phyloP scores from a whole-genome alignment of 2,113 vertebrate genomes.

The Tetrax tetrax region DNA sequence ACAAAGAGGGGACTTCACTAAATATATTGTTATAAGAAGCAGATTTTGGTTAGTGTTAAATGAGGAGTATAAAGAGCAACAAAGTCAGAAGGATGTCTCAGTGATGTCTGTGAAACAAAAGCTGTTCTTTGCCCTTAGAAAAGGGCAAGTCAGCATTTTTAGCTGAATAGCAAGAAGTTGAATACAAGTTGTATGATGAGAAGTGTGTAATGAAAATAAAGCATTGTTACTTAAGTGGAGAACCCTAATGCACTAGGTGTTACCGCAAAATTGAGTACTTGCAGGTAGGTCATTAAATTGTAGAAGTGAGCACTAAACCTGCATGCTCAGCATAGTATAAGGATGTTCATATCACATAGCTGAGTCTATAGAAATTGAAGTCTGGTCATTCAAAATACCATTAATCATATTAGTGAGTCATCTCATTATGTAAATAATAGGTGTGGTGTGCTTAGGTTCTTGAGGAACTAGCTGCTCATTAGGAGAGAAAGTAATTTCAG shows the following conservation, averaged over 20 bases:
- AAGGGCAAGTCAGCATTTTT: not conserved
- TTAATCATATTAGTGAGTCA: not conserved
- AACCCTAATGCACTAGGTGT: not conserved
- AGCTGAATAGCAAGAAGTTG: not conserved
- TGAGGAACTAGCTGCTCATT: not conserved
- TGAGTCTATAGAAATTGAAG: not conserved
- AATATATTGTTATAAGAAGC: not conserved
- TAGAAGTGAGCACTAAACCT: not conserved
- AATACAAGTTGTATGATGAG: not conserved
- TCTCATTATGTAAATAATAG: not conserved
- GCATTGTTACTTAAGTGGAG: not conserved
- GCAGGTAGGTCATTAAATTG: not conserved
- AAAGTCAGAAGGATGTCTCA: not conserved
- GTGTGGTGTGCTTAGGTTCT: not conserved
- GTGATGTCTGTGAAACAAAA: not conserved
- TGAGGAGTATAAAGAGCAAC: not conserved
- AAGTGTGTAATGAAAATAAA: not conserved
- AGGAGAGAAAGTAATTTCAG: not conserved
- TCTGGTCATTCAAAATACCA: not conserved
- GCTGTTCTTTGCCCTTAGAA: not conserved
- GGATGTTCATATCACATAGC: not conserved
- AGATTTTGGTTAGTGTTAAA: not conserved
- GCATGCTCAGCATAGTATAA: not conserved
- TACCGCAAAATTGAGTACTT: not conserved
- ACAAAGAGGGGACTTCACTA: not conserved